phyloP scores from a whole-genome alignment of 2,888 invertebrate species.

The Phalangium opilio region DNA sequence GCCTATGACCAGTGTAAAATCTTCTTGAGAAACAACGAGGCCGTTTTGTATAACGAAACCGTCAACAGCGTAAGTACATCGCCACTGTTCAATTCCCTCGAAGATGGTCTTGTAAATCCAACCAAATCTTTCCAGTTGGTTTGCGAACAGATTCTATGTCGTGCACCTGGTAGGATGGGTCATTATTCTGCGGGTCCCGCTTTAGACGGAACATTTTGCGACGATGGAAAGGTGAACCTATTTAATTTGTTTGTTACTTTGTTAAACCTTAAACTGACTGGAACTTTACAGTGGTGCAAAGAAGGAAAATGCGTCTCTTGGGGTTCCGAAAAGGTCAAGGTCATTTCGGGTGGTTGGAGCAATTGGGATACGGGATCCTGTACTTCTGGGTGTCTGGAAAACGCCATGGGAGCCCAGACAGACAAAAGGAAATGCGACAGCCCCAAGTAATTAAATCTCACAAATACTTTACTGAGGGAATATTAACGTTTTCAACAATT shows the following conservation, averaged over 20 bases:
- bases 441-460: slow-evolving; percentile 20
- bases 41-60: slow-evolving; percentile 33
- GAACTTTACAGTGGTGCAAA: slow-evolving; percentile 45
- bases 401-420: slow-evolving; percentile 39
- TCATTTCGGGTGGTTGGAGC: slow-evolving; percentile 43
- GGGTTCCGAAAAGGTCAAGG: slow-evolving; percentile 11
- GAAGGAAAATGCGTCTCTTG: slow-evolving; percentile 44
- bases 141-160: slow-evolving; percentile 42
- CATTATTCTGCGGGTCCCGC: slow-evolving; percentile 65
- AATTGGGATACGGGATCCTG: slow-evolving; percentile 46
- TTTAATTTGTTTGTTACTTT: too few relatives aligned
- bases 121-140: slow-evolving; percentile 27
- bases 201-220: slow-evolving; percentile 62
- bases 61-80: slow-evolving; percentile 15
- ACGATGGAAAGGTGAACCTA: slow-evolving; percentile 39
- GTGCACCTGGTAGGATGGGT: slow-evolving; percentile 53
- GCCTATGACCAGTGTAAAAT: slow-evolving; percentile 60
- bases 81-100: too few relatives aligned
- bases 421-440: slow-evolving; percentile 16
- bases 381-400: slow-evolving; percentile 48
- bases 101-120: too few relatives aligned
- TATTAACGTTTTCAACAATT: too few relatives aligned
- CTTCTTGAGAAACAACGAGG: slow-evolving; percentile 50
- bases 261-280: too few relatives aligned
- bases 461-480: too few relatives aligned